Evolutionary conservation across 2,888 invertebrate genomes (phyloP).

Genomic region (Chaitophorus viminalis): DNA sequence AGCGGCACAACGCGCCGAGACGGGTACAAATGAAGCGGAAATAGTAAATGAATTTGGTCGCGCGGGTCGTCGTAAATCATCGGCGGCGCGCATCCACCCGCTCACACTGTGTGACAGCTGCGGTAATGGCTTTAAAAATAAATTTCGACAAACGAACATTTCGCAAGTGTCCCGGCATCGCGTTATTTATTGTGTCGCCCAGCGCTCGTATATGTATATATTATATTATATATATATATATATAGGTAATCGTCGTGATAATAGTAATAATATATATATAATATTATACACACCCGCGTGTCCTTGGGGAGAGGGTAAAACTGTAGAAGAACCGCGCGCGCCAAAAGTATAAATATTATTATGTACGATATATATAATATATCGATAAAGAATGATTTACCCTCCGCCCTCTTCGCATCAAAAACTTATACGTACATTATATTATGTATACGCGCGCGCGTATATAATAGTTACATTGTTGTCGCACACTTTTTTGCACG

Average conservation of each 20-base stretch:
- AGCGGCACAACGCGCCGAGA: neutral
- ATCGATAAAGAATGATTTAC: neutral
- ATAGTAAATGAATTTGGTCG: slow-evolving; percentile 35
- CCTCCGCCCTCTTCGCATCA: neutral
- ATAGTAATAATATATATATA: too few species aligned
- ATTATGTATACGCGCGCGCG: too few species aligned
- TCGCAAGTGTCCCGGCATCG: neutral
- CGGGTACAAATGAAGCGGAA: slow-evolving; percentile 58
- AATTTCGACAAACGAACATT: slow-evolving; percentile 41
- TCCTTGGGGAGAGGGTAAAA: neutral
- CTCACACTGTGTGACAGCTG: slow-evolving; percentile 40
- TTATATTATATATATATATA: too few species aligned
- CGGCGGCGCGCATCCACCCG: slow-evolving; percentile 9
- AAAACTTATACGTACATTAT: too few species aligned
- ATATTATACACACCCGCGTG: neutral
- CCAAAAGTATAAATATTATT: too few species aligned
- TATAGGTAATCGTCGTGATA: too few species aligned
- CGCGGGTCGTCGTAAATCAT: slow-evolving; percentile 53
- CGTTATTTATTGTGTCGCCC: too few species aligned
- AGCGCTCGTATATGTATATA: too few species aligned
- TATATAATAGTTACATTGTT: too few species aligned
- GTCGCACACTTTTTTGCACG: too few species aligned
- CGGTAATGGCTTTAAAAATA: slow-evolving; percentile 57
- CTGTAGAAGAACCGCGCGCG: neutral
- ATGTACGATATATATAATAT: too few species aligned